Base-by-base conservation (phyloP, 2,797 vertebrate genomes). In the Lateolabrax maculatus region DNA sequence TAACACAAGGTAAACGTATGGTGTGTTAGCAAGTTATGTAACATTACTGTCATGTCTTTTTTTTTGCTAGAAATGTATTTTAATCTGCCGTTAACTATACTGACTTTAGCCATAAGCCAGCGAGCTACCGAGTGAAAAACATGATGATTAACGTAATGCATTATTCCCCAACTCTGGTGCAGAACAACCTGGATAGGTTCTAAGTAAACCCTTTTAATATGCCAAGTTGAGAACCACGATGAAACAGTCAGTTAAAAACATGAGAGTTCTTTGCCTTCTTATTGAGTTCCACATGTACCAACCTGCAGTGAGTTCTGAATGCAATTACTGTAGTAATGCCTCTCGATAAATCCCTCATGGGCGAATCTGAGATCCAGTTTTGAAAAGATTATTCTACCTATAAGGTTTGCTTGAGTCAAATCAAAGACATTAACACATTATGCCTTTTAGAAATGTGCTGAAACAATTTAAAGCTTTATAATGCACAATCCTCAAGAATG, bases 401-500 rank as follows among this genome's bases (percentile, higher is more conserved):
- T 49, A 27, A 31, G 29, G 23, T 34, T 71, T 56, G 41, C 18
- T 57, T 27, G 62, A 29, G 11, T 78, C 36, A 48, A 58, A 61
- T 66, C 21, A 63, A 39, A 23, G 8, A 23, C 19, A 56, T 58
- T 36, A 39, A 43, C 43, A 55, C 36, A 23, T 53, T n/a, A 48
- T 34, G n/a, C 23, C n/a, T 23, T 71, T 44, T 13, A 34, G 75
- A 80, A 46, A 61, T 29, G 68, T 76, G 67, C 63, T 66, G 15
- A 62, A 51, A 61, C 41, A 61, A 85, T 83, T 77, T 73, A 71
- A 61, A 68, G 18, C 43, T 74, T 68, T 37, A n/a, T 71, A 53
- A 82, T 53, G 27, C 53, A 58, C 34, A 48, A 29, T 37, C 29
- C 51, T 81, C 41, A 25, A 58, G 62, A 77, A 83, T 75, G 25